Evolutionary conservation across 1,140 invertebrate species (phyloP), one percentile per base, ranked within the genome.

Genomic region (Leptopilina clavipes): DNA sequence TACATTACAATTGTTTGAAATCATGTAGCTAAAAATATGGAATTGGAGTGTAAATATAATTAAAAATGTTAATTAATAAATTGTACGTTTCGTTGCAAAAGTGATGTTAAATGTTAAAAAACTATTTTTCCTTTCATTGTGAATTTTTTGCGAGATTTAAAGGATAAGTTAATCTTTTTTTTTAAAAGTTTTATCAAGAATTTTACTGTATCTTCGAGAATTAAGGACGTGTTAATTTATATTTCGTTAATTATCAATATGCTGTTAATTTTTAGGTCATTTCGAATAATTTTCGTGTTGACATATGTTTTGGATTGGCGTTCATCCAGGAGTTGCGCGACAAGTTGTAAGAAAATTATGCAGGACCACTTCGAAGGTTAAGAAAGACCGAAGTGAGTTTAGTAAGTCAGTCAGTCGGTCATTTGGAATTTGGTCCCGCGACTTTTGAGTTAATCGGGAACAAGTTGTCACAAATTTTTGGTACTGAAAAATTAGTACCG

Each of bases 231-330:
- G 1, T 6, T 84, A 73, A 81, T 85, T 65, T 37, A 48, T 85
- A 6, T 12, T 22, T 65, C 1, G 11, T 25, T n/a, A 65, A 85
- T 88, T 87, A 89, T 86, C 82, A 82, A 74, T 18, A 14, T 17
- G 52, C 18, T 44, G 79, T 86, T 90, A 90, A 88, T 89, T 89
- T 87, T 87, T 87, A 82, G 75, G 59, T 76, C 71, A 79, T 82
- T 84, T 80, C 83, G 81, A 82, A 79, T 75, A 78, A 71, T 71
- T 80, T 83, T 80, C 52, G 78, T 76, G 83, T 77, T 83, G 81
- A 75, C 77, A 65, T 65, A 31, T 31, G 12, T 65, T 31, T 65
- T 44, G 25, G 59, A 74, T 80, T 89, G 88, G 87, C 86, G 78
- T 78, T 87, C 78, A 75, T 87, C 88, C 86, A 89, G 78, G 85